A percentile compares a stretch with the other conserved stretches of the same genome.
These are phyloP conservation scores for Drosophila sulfurigaster DNA, from an alignment of 1,140 invertebrate genomes.

Conservation along the genomic window DNA sequence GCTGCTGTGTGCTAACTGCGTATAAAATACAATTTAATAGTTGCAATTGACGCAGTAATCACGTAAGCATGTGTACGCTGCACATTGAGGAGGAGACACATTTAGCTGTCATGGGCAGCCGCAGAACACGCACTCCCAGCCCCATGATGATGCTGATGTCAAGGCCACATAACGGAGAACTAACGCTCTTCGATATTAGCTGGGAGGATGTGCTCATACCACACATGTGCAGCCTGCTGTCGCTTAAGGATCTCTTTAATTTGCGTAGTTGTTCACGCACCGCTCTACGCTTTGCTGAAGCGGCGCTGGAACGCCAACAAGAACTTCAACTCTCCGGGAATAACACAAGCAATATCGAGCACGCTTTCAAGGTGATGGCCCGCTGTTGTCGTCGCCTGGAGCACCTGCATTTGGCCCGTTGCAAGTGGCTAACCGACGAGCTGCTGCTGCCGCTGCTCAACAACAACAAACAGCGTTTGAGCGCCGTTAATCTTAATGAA, in stretches of 20 bases:
- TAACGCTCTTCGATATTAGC: conserved; percentile 86
- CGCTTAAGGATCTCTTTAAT: conserved; percentile 86
- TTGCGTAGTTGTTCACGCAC: conserved; percentile 86
- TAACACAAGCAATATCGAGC: conserved; percentile 62
- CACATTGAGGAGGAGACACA: conserved; percentile 70
- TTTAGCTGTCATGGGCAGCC: conserved; percentile 56
- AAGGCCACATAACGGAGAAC: conserved; percentile 9
- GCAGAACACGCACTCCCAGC: conserved; percentile 20
- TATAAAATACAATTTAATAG: conserved; percentile 27
- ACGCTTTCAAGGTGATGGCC: conserved; percentile 85
- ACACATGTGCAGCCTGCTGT: conserved; percentile 85
- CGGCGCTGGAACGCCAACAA: conserved; percentile 53
- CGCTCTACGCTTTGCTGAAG: conserved; percentile 59
- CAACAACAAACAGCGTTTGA: conserved; percentile 85
- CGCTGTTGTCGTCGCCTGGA: conserved; percentile 85
- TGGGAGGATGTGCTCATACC: conserved; percentile 87
- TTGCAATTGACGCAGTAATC: conserved; percentile 22
- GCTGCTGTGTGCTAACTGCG: conserved; percentile 26
- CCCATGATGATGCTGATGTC: conserved; percentile 28
- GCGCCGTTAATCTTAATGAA: conserved; percentile 86
- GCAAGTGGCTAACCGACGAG: conserved; percentile 85
- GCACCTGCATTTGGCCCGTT: conserved; percentile 86
- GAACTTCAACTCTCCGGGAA: conserved; percentile 74
- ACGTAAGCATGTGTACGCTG: conserved; percentile 70
- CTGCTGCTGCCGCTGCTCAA: conserved; percentile 86